These are phyloP conservation scores for Etheostoma nigrum DNA, from an alignment of 2,797 vertebrate genomes.

Conservation along the genomic window DNA sequence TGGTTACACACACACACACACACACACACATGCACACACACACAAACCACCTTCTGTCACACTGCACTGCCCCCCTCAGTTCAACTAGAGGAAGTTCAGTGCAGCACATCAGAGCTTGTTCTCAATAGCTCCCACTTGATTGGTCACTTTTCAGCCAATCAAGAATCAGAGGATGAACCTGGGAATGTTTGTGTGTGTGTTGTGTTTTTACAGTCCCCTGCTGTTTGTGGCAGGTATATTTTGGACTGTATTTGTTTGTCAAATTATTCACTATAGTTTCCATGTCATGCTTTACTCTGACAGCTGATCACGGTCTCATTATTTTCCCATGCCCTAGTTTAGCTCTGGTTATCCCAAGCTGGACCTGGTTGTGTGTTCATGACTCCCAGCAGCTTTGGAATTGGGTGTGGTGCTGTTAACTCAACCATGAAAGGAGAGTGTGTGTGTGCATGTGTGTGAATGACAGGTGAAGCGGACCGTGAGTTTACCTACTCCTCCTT, in stretches of 20 bases:
- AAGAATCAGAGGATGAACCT: background rate
- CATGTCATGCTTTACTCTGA: background rate
- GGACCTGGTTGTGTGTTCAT: conserved; percentile 34
- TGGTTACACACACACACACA: conserved; percentile 7
- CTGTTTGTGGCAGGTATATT: background rate
- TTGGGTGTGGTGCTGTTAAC: conserved; percentile 62
- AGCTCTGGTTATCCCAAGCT: conserved; percentile 12
- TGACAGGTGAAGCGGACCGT: conserved; percentile 59
- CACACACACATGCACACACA: conserved; percentile 16
- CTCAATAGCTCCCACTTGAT: background rate
- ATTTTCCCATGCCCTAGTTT: conserved; percentile 3
- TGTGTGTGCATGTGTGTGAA: conserved; percentile 39
- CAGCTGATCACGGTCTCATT: background rate
- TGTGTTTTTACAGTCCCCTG: background rate
- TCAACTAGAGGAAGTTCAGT: conserved; percentile 26
- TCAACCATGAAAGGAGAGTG: conserved; percentile 47
- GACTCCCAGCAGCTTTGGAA: conserved; percentile 65
- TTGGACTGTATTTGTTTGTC: background rate
- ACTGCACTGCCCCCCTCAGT: conserved; percentile 62
- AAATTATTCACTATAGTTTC: background rate
- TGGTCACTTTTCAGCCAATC: conserved; percentile 30
- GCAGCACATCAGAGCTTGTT: background rate
- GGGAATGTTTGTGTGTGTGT: background rate
- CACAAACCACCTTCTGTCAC: conserved; percentile 26
- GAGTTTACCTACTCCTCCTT: conserved; percentile 56